phyloP scores from a whole-genome alignment of 2,113 vertebrate genomes.

The Etheostoma cragini region DNA sequence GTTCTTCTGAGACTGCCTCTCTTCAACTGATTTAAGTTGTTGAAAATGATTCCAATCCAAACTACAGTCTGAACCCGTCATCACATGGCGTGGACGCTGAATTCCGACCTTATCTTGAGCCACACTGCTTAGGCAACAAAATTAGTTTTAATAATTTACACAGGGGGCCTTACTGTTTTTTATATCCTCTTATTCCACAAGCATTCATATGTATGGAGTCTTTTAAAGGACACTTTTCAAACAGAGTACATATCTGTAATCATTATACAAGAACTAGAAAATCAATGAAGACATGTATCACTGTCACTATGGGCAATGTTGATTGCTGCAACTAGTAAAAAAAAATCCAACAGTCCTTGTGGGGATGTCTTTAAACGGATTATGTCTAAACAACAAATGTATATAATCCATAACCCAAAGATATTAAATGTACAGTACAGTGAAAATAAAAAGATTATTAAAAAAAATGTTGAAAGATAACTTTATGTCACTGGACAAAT shows the following conservation, averaged over 20 bases:
- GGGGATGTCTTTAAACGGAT: not conserved
- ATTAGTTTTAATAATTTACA: not conserved
- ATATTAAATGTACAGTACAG: no score
- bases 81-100: constrained; percentile 27
- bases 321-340: not conserved
- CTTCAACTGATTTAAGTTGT: constrained; percentile 41
- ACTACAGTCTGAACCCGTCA: constrained; percentile 25
- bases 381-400: not conserved
- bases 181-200: not conserved
- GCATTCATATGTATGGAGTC: not conserved
- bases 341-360: no score
- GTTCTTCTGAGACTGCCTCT: constrained; percentile 32
- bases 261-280: not conserved
- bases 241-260: not conserved
- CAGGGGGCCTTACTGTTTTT: constrained; percentile 1
- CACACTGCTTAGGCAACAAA: constrained; percentile 27
- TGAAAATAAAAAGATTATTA: not conserved
- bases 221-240: not conserved
- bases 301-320: not conserved
- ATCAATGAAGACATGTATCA: not conserved
- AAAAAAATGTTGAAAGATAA: not conserved
- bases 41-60: constrained; percentile 44
- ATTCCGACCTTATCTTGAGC: constrained; percentile 21
- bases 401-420: not conserved
- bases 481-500: not conserved